phyloP scores from a whole-genome alignment of 2,888 invertebrate genomes.

The Melanophora roralis region DNA sequence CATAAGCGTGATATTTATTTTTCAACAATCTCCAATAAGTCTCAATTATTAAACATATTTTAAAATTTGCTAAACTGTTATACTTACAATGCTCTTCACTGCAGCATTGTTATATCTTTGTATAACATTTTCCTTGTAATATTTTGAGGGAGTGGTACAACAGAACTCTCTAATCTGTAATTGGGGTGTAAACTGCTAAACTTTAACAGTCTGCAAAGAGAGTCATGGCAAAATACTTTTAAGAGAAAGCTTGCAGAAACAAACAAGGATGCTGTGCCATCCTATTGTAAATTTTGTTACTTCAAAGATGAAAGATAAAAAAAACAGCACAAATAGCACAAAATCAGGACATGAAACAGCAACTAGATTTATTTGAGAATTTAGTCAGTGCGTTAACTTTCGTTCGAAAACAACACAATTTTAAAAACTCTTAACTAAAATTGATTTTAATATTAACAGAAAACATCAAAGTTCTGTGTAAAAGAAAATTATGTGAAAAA shows the following conservation, averaged over 20 bases:
- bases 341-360: conserved; percentile 66
- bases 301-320: conserved; percentile 29
- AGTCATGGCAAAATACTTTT: not conserved
- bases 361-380: conserved; percentile 67
- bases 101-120: too few relatives aligned
- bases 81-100: too few relatives aligned
- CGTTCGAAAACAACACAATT: conserved; percentile 58
- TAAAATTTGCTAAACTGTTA: too few relatives aligned
- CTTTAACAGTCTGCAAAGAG: conserved; percentile 16
- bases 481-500: too few relatives aligned
- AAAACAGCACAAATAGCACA: conserved; percentile 40
- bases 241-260: not conserved
- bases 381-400: conserved; percentile 74
- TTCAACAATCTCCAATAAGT: too few relatives aligned
- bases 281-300: conserved; percentile 13
- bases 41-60: too few relatives aligned
- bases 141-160: too few relatives aligned
- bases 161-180: too few relatives aligned
- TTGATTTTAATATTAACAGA: not conserved
- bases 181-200: conserved; percentile 21
- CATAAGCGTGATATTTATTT: too few relatives aligned
- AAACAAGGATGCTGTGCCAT: conserved; percentile 38
- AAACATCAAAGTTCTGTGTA: not conserved
- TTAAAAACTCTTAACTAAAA: not conserved
- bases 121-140: too few relatives aligned